Evolutionary conservation across 2,888 invertebrate species (phyloP).

Genomic region (Parasteatoda lunata): DNA sequence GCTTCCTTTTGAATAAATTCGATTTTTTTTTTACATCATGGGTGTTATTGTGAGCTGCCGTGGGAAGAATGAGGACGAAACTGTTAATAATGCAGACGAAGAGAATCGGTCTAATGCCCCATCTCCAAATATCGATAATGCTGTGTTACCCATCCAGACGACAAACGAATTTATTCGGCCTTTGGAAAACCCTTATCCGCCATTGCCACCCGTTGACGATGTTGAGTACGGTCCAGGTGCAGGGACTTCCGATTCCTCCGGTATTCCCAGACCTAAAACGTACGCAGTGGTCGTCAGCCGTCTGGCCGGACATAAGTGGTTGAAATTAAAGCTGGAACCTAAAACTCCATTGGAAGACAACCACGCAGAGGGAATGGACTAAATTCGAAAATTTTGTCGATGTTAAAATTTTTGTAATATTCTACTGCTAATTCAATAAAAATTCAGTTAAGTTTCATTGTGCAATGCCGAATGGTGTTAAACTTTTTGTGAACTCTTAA

Average conservation of each 20-base stretch:
- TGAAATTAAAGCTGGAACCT: conserved; percentile 52
- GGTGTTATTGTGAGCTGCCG: conserved; percentile 58
- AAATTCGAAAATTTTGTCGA: not conserved
- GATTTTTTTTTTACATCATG: conserved; percentile 6
- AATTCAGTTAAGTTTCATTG: too few species aligned
- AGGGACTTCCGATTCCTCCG: not conserved
- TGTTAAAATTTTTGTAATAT: too few species aligned
- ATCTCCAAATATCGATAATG: conserved; percentile 37
- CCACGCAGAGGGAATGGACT: conserved; percentile 14
- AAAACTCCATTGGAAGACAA: conserved; percentile 26
- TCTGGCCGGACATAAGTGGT: conserved; percentile 56
- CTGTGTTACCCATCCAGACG: conserved; percentile 34
- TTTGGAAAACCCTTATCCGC: conserved; percentile 49
- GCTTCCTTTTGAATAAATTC: too few species aligned
- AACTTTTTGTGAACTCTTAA: too few species aligned
- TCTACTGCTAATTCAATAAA: too few species aligned
- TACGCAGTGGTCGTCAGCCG: conserved; percentile 61
- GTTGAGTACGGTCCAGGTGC: conserved; percentile 52
- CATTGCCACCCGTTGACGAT: conserved; percentile 59
- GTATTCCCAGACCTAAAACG: conserved; percentile 48
- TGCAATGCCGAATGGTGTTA: too few species aligned
- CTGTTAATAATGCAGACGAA: not conserved
- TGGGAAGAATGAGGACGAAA: conserved; percentile 14
- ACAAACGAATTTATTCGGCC: conserved; percentile 55
- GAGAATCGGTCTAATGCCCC: not conserved